These are phyloP conservation scores for Dipus sagitta DNA, from an alignment of 2,797 vertebrate species.

Conservation along the genomic window DNA sequence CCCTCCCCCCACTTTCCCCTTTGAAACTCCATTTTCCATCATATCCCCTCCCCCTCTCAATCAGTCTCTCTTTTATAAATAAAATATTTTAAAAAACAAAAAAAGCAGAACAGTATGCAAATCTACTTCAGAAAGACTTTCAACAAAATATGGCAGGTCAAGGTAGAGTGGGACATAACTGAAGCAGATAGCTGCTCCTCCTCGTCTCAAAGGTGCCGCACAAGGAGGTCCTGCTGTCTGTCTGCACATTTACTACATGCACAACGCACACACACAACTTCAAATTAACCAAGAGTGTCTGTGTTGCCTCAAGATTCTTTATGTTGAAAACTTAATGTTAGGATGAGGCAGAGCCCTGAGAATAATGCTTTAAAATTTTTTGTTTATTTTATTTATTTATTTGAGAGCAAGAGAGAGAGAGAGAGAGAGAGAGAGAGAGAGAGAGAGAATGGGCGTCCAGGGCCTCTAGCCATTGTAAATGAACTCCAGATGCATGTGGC, in stretches of 20 bases:
- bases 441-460: too few relatives aligned
- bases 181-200: neutral
- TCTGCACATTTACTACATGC: neutral
- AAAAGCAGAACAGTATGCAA: conserved; percentile 1
- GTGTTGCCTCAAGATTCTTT: neutral
- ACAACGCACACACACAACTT: neutral
- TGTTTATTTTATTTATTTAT: too few relatives aligned
- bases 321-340: neutral
- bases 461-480: too few relatives aligned
- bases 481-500: too few relatives aligned
- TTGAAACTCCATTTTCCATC: too few relatives aligned
- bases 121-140: neutral
- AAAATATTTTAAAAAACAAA: neutral
- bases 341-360: neutral
- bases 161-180: conserved; percentile 8
- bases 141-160: neutral
- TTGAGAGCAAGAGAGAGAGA: too few relatives aligned
- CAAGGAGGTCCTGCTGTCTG: neutral
- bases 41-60: too few relatives aligned
- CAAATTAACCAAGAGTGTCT: neutral
- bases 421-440: too few relatives aligned
- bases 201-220: neutral
- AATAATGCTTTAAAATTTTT: neutral
- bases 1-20: too few relatives aligned
- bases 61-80: too few relatives aligned